These are phyloP conservation scores for Pristiophorus japonicus DNA, from an alignment of 2,113 vertebrate genomes.

Conservation along the genomic window DNA sequence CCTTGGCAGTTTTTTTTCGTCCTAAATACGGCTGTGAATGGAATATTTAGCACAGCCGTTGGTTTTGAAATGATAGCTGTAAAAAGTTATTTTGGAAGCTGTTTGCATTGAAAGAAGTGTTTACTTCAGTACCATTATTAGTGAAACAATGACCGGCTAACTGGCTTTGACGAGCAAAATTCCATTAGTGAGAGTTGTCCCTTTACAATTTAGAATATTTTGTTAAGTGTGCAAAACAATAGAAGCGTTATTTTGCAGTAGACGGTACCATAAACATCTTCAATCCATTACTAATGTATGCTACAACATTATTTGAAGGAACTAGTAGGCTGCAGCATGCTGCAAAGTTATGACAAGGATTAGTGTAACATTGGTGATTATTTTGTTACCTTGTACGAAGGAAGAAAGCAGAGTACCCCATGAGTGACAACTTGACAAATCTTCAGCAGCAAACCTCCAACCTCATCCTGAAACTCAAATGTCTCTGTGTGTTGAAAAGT, in stretches of 20 bases:
- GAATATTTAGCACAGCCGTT: not conserved
- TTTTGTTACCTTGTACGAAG: conserved; percentile 86
- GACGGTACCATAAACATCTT: not conserved
- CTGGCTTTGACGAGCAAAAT: not conserved
- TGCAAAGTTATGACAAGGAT: not conserved
- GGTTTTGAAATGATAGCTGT: not conserved
- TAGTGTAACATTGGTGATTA: not conserved
- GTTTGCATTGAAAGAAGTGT: not conserved
- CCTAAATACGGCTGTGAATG: too few species aligned
- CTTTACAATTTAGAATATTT: not conserved
- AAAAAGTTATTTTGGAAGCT: not conserved
- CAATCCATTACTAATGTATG: not conserved
- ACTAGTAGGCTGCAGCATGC: not conserved
- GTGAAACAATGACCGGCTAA: not conserved
- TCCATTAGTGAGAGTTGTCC: not conserved
- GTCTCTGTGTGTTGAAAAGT: conserved; percentile 89
- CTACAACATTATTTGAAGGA: not conserved
- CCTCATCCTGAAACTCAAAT: conserved; percentile 88
- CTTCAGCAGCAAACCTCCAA: conserved; percentile 74
- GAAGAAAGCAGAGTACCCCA: conserved; percentile 87
- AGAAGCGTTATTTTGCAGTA: not conserved
- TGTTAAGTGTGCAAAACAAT: too few species aligned
- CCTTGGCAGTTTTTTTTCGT: too few species aligned
- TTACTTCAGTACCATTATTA: not conserved
- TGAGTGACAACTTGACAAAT: conserved; percentile 74